These are phyloP conservation scores for Gadopsis bispinosus DNA, from an alignment of 2,797 vertebrate genomes.

Conservation along the genomic window DNA sequence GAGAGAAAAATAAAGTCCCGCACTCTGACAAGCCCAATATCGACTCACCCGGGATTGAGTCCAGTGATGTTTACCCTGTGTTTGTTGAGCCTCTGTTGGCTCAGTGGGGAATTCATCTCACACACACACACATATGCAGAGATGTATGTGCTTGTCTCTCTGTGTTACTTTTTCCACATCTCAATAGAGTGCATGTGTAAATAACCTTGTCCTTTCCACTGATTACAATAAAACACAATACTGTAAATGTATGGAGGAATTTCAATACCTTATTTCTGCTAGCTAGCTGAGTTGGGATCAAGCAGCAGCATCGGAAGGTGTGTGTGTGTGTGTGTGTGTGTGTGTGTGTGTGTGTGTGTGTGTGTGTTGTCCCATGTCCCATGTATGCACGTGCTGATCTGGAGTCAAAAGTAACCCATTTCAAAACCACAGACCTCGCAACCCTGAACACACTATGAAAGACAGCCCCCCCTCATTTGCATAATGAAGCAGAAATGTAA, in stretches of 20 bases:
- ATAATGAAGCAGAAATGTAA: too few relatives aligned
- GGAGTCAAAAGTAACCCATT: too few relatives aligned
- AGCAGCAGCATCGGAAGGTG: too few relatives aligned
- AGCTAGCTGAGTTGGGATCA: too few relatives aligned
- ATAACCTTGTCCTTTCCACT: constrained; percentile 60
- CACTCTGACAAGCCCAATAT: constrained; percentile 78
- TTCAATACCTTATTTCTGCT: too few relatives aligned
- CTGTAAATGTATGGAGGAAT: constrained; percentile 23
- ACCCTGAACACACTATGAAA: too few relatives aligned
- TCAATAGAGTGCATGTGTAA: constrained; percentile 66
- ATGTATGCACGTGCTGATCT: too few relatives aligned
- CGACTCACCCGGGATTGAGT: constrained; percentile 81
- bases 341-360: too few relatives aligned
- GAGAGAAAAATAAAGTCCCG: constrained; percentile 86
- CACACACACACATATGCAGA: constrained; percentile 25
- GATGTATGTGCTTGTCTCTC: constrained; percentile 29
- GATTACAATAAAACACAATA: constrained; percentile 43
- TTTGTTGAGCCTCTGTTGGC: constrained; percentile 72
- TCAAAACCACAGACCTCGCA: too few relatives aligned
- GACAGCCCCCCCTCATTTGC: too few relatives aligned
- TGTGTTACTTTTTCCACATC: constrained; percentile 44
- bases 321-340: too few relatives aligned
- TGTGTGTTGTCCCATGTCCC: too few relatives aligned
- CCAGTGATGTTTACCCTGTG: constrained; percentile 79
- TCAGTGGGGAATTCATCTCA: constrained; percentile 64